Evolutionary conservation across 2,797 vertebrate genomes (phyloP).

Genomic region (Pygocentrus nattereri): DNA sequence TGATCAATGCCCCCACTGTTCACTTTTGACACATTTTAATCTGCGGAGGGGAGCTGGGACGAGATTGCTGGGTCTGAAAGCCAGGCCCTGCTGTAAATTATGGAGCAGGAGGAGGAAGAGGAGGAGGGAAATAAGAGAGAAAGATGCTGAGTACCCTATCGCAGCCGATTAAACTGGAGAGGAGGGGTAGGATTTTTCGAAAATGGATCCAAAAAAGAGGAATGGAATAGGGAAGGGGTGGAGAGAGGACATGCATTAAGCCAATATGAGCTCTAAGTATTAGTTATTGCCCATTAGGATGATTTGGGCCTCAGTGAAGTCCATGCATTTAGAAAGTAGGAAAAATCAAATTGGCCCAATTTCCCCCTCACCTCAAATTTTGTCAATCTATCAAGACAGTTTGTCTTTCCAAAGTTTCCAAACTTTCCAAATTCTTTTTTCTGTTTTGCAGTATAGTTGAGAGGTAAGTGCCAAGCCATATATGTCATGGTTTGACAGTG

Average conservation of each 20-base stretch:
- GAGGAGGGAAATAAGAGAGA: background rate
- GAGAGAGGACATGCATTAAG: background rate
- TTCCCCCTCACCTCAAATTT: background rate
- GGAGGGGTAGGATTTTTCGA: background rate
- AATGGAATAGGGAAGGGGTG: background rate
- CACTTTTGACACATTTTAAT: slow-evolving; percentile 63
- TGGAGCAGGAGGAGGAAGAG: slow-evolving; percentile 2
- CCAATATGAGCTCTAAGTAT: background rate
- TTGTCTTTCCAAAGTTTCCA: background rate
- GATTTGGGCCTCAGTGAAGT: background rate
- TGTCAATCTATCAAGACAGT: background rate
- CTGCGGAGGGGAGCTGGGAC: slow-evolving; percentile 37
- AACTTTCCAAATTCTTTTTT: too few relatives aligned
- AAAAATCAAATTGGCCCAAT: background rate
- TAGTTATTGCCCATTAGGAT: background rate
- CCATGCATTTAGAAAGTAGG: background rate
- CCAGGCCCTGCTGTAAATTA: slow-evolving; percentile 32
- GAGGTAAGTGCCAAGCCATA: background rate
- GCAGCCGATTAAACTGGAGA: slow-evolving; percentile 31
- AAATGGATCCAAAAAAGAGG: background rate
- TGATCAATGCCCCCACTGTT: slow-evolving; percentile 56
- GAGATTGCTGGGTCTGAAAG: slow-evolving; percentile 39
- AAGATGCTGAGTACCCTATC: background rate
- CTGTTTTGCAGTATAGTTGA: background rate
- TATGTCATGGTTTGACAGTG: too few relatives aligned